Evolutionary conservation across 1,140 invertebrate genomes (phyloP).

Genomic region (Drosophila miranda): DNA sequence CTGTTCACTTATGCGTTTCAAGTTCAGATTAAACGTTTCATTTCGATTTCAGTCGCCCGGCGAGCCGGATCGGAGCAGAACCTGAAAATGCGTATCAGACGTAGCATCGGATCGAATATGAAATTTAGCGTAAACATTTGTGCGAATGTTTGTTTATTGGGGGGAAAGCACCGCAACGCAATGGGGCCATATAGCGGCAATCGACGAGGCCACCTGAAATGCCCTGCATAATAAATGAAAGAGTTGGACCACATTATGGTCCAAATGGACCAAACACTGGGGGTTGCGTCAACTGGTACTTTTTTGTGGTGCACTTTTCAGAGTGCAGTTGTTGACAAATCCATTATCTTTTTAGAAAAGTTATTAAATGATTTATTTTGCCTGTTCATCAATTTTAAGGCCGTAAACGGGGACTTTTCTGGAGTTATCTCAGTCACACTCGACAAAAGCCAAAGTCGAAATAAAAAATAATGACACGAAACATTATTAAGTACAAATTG

Average conservation of each 20-base stretch:
- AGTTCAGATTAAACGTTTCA: slow-evolving; percentile 28
- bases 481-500: slow-evolving; percentile 11
- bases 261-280: no score
- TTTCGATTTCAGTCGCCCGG: slow-evolving; percentile 22
- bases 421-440: slow-evolving; percentile 23
- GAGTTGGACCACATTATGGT: slow-evolving; percentile 3
- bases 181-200: not conserved
- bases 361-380: slow-evolving; percentile 40
- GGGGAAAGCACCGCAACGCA: slow-evolving; percentile 25
- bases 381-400: slow-evolving; percentile 26
- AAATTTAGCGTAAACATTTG: slow-evolving; percentile 20
- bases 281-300: slow-evolving; percentile 28
- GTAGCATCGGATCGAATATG: no score
- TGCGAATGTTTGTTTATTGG: slow-evolving; percentile 17
- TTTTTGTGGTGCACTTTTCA: slow-evolving; percentile 16
- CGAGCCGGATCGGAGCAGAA: slow-evolving; percentile 15
- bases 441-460: slow-evolving; percentile 13
- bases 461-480: slow-evolving; percentile 3
- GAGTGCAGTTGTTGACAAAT: slow-evolving; percentile 28
- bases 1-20: slow-evolving; percentile 10
- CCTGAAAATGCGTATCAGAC: slow-evolving; percentile 17
- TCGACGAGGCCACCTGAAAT: no score
- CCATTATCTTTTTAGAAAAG: slow-evolving; percentile 21
- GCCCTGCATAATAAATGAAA: slow-evolving; percentile 6
- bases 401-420: slow-evolving; percentile 43